Base-by-base conservation (phyloP, 2,113 vertebrate species). In the Peromyscus maniculatus region DNA sequence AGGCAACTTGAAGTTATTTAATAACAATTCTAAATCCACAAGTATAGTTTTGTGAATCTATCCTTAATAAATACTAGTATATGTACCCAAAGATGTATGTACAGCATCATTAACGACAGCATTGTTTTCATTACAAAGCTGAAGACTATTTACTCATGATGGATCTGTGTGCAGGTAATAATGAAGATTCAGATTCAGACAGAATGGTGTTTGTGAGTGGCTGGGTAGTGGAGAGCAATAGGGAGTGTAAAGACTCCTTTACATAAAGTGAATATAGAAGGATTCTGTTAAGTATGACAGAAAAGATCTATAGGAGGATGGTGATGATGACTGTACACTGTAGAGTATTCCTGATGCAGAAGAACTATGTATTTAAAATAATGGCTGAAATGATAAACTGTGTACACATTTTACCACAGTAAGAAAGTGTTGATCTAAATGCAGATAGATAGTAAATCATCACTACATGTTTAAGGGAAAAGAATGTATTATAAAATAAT, bases 21-120 rank as follows among this genome's bases (percentile, higher is more conserved):
- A 64, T 39, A 93, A 87, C 84, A 93, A 75, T 84, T 67, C 24
- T 87, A 95, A 67, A 91, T 93, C 49, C 36, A 57, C 36, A 62
- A 59, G 36, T 24, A 59, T 16, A 82, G 17, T 57, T 82, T 36
- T 57, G 79, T 82, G 17, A 57, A 57, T 57, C 79, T 59, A 57
- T 33, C 52, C 31, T 89, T 31, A 91, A 96, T 55, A 96, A 89
- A 62, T 87, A 87, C 7, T 57, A 64, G 9, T 77, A 69, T 87
- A 5, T 36, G 55, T 59, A 21, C 55, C 59, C 55, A 82, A 82
- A 90, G 19, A 69, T 67, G 1, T 66, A 74, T 28, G 33, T 67
- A 83, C 26, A 67, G 74, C 43, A 77, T 77, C 92, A 39, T 33
- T 83, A 28, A 71, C 5, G 57, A 83, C 28, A n/a, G 24, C 11